Percentiles rank a stretch among this genome's conserved stretches.
Conservation (phyloP, 2,888 invertebrate genomes). For the Cheilosia pagana region DNA sequence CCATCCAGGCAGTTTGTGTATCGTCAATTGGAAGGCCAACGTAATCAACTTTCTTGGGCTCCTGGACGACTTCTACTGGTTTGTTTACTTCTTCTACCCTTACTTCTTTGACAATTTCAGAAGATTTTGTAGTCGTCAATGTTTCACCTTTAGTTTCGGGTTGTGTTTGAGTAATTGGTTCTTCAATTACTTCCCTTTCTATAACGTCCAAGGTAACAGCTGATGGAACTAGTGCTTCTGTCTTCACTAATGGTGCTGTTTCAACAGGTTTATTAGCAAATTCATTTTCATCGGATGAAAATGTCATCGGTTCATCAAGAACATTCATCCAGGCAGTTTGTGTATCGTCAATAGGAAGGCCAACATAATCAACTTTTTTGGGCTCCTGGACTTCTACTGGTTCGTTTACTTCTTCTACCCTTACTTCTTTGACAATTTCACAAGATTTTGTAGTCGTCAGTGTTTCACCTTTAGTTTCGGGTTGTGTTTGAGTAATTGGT, state of each 20-base stretch:
- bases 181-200: conserved; percentile 63
- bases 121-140: neutral
- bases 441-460: neutral
- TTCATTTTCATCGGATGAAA: conserved; percentile 79
- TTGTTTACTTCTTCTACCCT: neutral
- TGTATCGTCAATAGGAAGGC: conserved; percentile 79
- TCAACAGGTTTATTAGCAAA: conserved; percentile 31
- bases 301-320: conserved; percentile 78
- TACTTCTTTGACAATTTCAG: no score
- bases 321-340: conserved; percentile 78
- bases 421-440: neutral
- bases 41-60: conserved; percentile 55
- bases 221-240: neutral
- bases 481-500: neutral
- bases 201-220: conserved; percentile 77
- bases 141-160: conserved; percentile 67
- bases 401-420: neutral
- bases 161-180: conserved; percentile 55
- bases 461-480: neutral
- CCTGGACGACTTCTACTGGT: neutral
- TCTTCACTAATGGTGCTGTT: neutral
- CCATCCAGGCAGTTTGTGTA: conserved; percentile 78
- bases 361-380: conserved; percentile 77
- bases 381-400: conserved; percentile 5
- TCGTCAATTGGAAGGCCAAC: conserved; percentile 77